Conservation (phyloP, 2,888 invertebrate species). For the Drosophila testacea region DNA sequence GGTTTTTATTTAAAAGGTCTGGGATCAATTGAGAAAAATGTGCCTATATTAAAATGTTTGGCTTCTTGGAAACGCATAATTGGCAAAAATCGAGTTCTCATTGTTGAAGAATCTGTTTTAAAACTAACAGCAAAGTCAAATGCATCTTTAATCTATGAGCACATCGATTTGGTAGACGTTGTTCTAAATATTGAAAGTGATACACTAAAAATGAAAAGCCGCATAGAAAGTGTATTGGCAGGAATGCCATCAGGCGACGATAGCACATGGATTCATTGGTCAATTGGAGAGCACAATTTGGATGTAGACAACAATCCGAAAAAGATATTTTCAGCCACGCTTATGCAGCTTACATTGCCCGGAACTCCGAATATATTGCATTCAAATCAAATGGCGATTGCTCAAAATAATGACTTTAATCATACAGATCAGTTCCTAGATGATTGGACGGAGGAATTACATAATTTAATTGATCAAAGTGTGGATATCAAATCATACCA, state of each 20-base stretch:
- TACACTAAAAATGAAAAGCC: slow-evolving; percentile 87
- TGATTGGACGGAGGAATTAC: slow-evolving; percentile 87
- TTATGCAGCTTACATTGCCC: slow-evolving; percentile 93
- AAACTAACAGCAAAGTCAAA: slow-evolving; percentile 85
- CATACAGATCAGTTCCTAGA: slow-evolving; percentile 87
- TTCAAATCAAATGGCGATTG: slow-evolving; percentile 94
- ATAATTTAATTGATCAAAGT: slow-evolving; percentile 85
- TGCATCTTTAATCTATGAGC: slow-evolving; percentile 88
- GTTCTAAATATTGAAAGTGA: slow-evolving; percentile 88
- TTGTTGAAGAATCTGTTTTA: slow-evolving; percentile 88
- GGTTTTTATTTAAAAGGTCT: slow-evolving; percentile 95
- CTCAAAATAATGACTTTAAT: slow-evolving; percentile 87
- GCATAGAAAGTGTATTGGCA: slow-evolving; percentile 87
- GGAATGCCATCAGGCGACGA: slow-evolving; percentile 87
- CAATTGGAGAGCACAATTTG: slow-evolving; percentile 88
- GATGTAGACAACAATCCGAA: slow-evolving; percentile 85
- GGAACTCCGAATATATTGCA: slow-evolving; percentile 95
- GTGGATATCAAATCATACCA: slow-evolving; percentile 88
- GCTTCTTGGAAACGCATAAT: slow-evolving; percentile 89
- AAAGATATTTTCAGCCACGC: slow-evolving; percentile 89
- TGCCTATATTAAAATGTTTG: slow-evolving; percentile 85
- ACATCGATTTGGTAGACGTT: slow-evolving; percentile 91
- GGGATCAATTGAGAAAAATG: slow-evolving; percentile 88
- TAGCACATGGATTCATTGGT: slow-evolving; percentile 93
- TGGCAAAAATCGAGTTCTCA: slow-evolving; percentile 88